phyloP scores from a whole-genome alignment of 2,797 vertebrate genomes.

The Coregonus suidteri region DNA sequence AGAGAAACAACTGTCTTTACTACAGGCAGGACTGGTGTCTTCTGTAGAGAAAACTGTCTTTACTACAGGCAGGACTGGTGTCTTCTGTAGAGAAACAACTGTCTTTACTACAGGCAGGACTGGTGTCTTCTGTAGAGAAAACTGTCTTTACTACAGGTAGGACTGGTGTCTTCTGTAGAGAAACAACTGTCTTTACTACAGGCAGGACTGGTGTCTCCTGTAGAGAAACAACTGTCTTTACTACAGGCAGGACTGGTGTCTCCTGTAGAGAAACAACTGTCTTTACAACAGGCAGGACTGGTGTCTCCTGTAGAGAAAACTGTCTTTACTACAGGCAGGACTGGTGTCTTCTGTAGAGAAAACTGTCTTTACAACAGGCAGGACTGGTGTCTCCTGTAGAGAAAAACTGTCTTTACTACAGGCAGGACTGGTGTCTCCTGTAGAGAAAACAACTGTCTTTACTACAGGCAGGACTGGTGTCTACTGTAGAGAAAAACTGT shows the following conservation, averaged over 20 bases:
- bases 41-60: slow-evolving; percentile 73
- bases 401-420: slow-evolving; percentile 53
- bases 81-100: slow-evolving; percentile 74
- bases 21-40: slow-evolving; percentile 14
- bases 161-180: slow-evolving; percentile 71
- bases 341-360: slow-evolving; percentile 74
- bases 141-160: too few relatives aligned
- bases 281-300: background rate
- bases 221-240: slow-evolving; percentile 70
- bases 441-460: slow-evolving; percentile 73
- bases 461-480: slow-evolving; percentile 44
- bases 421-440: slow-evolving; percentile 52
- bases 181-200: slow-evolving; percentile 48
- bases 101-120: too few relatives aligned
- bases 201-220: slow-evolving; percentile 38
- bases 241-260: slow-evolving; percentile 27
- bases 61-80: slow-evolving; percentile 42
- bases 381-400: slow-evolving; percentile 70
- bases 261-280: slow-evolving; percentile 71
- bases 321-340: too few relatives aligned
- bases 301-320: slow-evolving; percentile 74
- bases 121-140: slow-evolving; percentile 77
- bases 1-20: slow-evolving; percentile 68
- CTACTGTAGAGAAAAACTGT: slow-evolving; percentile 74
- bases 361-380: background rate